Evolutionary conservation across 2,113 vertebrate genomes (phyloP).

Genomic region (Dendrocopos noguchii): DNA sequence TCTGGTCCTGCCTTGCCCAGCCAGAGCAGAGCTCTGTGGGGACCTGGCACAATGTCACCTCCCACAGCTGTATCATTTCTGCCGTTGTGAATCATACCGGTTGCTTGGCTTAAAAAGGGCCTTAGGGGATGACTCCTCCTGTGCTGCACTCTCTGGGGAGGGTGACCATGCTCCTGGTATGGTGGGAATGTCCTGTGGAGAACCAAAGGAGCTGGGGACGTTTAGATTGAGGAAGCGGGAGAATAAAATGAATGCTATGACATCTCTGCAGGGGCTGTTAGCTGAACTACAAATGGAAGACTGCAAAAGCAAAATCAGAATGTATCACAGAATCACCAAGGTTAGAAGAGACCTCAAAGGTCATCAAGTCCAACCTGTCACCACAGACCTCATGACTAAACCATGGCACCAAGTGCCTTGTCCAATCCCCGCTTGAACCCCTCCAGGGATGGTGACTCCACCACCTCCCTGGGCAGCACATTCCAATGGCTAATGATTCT

Average conservation of each 20-base stretch:
- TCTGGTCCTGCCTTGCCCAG: background rate
- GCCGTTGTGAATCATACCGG: background rate
- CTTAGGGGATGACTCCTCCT: background rate
- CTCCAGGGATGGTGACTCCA: too few species aligned
- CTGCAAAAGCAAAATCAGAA: background rate
- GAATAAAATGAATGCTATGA: background rate
- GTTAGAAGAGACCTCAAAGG: too few species aligned
- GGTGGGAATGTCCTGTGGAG: constrained; percentile 55
- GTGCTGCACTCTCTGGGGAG: background rate
- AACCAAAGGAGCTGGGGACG: rapidly evolving
- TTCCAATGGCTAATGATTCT: too few species aligned
- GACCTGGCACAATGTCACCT: background rate
- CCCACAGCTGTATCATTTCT: background rate
- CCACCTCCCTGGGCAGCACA: too few species aligned
- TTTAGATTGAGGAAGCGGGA: background rate
- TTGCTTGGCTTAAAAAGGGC: background rate
- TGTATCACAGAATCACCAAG: background rate
- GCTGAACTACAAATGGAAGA: background rate
- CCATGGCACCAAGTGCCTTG: too few species aligned
- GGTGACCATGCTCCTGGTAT: background rate
- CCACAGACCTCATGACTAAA: too few species aligned
- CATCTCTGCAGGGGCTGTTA: background rate
- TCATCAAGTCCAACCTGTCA: too few species aligned
- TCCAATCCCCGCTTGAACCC: too few species aligned
- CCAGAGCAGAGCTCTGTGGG: background rate